Conservation (phyloP, 2,888 invertebrate genomes). For the Kuschelorhynchus macadamiae region DNA sequence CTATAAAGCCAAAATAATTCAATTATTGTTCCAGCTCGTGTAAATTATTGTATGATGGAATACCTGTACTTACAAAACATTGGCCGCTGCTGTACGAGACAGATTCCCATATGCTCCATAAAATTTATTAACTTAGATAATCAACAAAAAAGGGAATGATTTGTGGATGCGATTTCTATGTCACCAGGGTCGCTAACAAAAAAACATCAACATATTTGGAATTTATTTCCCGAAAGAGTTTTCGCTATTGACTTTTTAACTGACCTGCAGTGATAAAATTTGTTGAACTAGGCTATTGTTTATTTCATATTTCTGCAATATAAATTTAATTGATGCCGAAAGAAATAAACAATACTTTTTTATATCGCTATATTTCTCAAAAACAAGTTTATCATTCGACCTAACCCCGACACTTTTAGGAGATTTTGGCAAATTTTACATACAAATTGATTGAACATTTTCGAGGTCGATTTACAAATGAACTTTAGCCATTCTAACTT, state of each 20-base stretch:
- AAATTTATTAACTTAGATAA: slow-evolving; percentile 50
- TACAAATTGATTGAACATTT: no score
- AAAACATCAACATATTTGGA: slow-evolving; percentile 35
- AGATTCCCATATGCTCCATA: slow-evolving; percentile 46
- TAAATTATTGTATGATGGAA: slow-evolving; percentile 39
- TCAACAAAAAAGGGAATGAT: slow-evolving; percentile 46
- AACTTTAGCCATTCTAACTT: no score
- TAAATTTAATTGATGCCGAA: no score
- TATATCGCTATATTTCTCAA: no score
- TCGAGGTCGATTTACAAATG: no score
- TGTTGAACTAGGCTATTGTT: no score
- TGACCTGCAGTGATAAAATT: no score
- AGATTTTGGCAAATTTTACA: no score
- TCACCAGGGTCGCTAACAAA: slow-evolving; percentile 39
- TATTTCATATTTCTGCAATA: no score
- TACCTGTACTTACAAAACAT: slow-evolving; percentile 45
- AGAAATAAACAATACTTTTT: no score
- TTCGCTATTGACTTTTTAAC: slow-evolving; percentile 36
- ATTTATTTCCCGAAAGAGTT: slow-evolving; percentile 43
- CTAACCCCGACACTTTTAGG: no score
- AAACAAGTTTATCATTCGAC: no score
- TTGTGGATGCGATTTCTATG: slow-evolving; percentile 45
- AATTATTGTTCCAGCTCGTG: slow-evolving; percentile 20
- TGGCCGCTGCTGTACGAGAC: slow-evolving; percentile 36
- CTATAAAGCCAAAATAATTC: slow-evolving; percentile 8